These are phyloP conservation scores for Cherax quadricarinatus DNA, from an alignment of 1,140 invertebrate genomes.

Conservation along the genomic window DNA sequence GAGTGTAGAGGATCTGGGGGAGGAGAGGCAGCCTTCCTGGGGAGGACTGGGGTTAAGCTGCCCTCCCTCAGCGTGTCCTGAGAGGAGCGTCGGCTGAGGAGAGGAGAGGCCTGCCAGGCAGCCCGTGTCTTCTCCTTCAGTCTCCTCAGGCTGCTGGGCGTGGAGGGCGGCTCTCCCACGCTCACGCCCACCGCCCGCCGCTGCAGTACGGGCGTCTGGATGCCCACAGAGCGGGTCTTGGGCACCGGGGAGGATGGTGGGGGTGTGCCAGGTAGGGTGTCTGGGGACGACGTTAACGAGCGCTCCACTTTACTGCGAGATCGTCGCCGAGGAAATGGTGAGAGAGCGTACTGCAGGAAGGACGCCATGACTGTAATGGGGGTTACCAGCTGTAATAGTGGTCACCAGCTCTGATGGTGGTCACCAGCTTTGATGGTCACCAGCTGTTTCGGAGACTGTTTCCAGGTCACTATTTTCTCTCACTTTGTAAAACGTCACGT, in stretches of 20 bases:
- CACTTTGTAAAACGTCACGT: too few species aligned
- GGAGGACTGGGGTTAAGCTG: constrained; percentile 15
- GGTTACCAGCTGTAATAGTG: too few species aligned
- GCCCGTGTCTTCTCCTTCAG: background rate
- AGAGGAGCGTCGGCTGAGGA: constrained; percentile 20
- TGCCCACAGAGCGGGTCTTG: constrained; percentile 62
- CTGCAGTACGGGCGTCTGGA: constrained; percentile 61
- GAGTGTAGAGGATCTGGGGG: background rate
- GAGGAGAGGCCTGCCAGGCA: constrained; percentile 22
- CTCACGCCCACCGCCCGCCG: background rate
- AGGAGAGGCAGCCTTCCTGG: constrained; percentile 2
- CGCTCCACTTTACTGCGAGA: constrained; percentile 22
- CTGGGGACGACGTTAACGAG: constrained; percentile 36
- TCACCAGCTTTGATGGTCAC: too few species aligned
- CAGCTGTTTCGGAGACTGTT: too few species aligned
- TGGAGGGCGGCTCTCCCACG: constrained; percentile 18
- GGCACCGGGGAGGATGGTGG: constrained; percentile 24
- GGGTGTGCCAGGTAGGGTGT: constrained; percentile 33
- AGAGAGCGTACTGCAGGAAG: constrained; percentile 58
- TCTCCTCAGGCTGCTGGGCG: constrained; percentile 9
- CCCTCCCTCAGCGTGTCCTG: constrained; percentile 29
- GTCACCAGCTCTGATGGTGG: too few species aligned
- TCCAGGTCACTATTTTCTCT: too few species aligned
- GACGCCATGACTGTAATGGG: constrained; percentile 33
- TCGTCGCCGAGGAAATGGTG: constrained; percentile 49